These are phyloP conservation scores for Cetonia aurata DNA, from an alignment of 2,888 invertebrate species.

Conservation along the genomic window DNA sequence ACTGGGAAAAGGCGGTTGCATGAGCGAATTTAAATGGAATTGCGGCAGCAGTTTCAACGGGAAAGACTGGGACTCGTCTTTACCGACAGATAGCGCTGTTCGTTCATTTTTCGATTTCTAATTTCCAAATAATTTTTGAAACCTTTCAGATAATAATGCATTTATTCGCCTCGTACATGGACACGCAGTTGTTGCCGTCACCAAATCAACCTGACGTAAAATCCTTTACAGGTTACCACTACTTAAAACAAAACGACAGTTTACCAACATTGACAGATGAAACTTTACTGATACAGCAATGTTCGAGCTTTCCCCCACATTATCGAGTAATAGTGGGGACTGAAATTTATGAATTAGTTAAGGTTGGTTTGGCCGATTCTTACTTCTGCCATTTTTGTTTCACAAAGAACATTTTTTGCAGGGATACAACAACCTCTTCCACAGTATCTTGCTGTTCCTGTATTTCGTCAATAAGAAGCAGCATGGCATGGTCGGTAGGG, in stretches of 20 bases:
- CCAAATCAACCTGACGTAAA: constrained; percentile 76
- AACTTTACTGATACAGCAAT: constrained; percentile 75
- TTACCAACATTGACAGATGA: constrained; percentile 66
- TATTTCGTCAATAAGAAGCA: constrained; percentile 80
- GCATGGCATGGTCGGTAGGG: constrained; percentile 81
- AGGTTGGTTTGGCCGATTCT: constrained; percentile 61
- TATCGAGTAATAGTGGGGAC: constrained; percentile 77
- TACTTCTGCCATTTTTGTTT: constrained; percentile 14
- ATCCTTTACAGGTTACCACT: constrained; percentile 72
- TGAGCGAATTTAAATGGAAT: constrained; percentile 91
- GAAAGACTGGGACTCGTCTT: constrained; percentile 83
- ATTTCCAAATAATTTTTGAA: neutral
- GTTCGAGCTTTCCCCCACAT: constrained; percentile 77
- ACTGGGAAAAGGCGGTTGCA: constrained; percentile 85
- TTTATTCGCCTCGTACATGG: constrained; percentile 87
- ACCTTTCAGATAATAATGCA: constrained; percentile 82
- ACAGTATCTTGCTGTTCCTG: constrained; percentile 85
- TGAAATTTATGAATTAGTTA: constrained; percentile 76
- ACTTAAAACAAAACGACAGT: constrained; percentile 67
- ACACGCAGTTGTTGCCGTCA: constrained; percentile 80
- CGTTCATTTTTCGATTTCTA: constrained; percentile 50
- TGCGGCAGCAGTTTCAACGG: constrained; percentile 80
- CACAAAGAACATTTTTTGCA: constrained; percentile 61
- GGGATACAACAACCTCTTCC: constrained; percentile 91
- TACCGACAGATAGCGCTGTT: constrained; percentile 91